Evolutionary conservation across 2,113 vertebrate genomes (phyloP).

Genomic region (Marmota flaviventris): DNA sequence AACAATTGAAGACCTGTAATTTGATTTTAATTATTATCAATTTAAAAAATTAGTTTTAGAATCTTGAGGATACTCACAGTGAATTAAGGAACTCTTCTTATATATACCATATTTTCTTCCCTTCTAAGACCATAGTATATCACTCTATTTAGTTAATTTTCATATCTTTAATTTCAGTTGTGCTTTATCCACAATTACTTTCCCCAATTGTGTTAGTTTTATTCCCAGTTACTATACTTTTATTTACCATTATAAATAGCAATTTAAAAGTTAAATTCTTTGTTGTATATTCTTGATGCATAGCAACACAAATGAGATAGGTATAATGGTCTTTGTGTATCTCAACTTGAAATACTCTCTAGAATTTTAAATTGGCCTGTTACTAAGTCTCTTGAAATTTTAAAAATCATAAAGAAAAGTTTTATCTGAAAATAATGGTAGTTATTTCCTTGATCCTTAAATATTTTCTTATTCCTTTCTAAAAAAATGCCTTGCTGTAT

Average conservation of each 20-base stretch:
- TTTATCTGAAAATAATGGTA: neutral
- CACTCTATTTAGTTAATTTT: neutral
- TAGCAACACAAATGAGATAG: neutral
- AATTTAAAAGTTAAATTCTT: neutral
- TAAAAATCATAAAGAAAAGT: neutral
- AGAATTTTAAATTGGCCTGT: neutral
- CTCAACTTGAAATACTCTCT: neutral
- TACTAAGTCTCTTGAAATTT: neutral
- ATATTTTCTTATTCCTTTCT: neutral
- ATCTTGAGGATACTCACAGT: neutral
- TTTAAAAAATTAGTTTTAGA: neutral
- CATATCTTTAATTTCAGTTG: neutral
- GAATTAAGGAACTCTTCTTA: neutral
- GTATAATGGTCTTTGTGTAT: neutral
- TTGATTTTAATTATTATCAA: neutral
- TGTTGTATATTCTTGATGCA: neutral
- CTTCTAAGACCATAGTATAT: neutral
- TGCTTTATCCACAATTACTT: neutral
- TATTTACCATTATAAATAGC: neutral
- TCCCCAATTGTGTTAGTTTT: neutral
- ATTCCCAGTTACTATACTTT: neutral
- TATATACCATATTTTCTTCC: neutral
- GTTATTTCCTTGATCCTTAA: neutral
- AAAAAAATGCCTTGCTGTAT: neutral
- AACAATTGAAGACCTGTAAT: neutral